A percentile compares a stretch with the other conserved stretches of the same genome.
Evolutionary conservation across 2,113 vertebrate species (phyloP).

Genomic region (Indicator maculatus): DNA sequence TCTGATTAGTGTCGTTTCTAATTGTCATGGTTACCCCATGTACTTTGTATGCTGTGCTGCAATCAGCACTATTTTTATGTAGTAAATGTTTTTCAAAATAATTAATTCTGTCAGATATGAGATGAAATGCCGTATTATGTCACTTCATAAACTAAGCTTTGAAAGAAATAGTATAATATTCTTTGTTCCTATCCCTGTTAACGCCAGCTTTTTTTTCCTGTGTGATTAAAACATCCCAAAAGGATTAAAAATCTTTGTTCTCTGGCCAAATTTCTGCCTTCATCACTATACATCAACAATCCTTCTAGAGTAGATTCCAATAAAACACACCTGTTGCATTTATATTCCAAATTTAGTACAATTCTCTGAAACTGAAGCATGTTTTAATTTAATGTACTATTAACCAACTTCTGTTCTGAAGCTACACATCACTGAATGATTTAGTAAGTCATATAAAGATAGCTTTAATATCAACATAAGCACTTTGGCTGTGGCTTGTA

Average conservation of each 20-base stretch:
- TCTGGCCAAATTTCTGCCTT: slow-evolving; percentile 15
- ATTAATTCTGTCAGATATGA: slow-evolving; percentile 16
- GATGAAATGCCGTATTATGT: background rate
- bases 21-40: background rate
- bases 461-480: background rate
- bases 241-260: slow-evolving; percentile 6
- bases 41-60: background rate
- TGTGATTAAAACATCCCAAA: background rate
- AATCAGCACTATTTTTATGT: background rate
- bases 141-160: background rate
- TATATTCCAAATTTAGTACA: background rate
- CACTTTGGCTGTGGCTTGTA: background rate
- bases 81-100: background rate
- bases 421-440: background rate
- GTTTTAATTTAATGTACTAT: background rate
- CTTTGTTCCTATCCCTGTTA: slow-evolving; percentile 3
- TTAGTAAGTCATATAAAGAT: background rate
- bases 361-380: background rate
- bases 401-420: background rate
- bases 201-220: background rate
- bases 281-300: background rate
- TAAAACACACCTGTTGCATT: slow-evolving; percentile 22
- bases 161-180: background rate
- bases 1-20: background rate
- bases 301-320: background rate